A percentile compares a stretch with the other conserved stretches of the same genome.
phyloP scores from a whole-genome alignment of 2,113 vertebrate genomes.

The Nematolebias whitei region DNA sequence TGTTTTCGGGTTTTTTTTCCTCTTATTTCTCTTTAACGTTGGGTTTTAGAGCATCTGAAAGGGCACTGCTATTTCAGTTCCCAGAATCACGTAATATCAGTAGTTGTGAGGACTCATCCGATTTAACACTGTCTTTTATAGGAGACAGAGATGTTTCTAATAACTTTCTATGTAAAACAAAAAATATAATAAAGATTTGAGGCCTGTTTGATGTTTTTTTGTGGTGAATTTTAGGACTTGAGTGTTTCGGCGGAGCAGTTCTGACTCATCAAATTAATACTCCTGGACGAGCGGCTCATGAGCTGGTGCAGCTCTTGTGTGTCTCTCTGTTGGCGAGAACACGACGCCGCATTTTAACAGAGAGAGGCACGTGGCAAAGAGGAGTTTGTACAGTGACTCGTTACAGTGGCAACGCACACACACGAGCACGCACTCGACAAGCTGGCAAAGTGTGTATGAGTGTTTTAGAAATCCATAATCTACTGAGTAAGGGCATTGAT shows the following conservation, averaged over 20 bases:
- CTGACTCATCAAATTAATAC: constrained; percentile 48
- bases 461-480: constrained; percentile 71
- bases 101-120: constrained; percentile 41
- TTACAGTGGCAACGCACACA: constrained; percentile 44
- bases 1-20: constrained; percentile 55
- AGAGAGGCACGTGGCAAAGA: constrained; percentile 40
- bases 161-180: constrained; percentile 46
- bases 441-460: constrained; percentile 56
- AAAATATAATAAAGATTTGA: constrained; percentile 29
- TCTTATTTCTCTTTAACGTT: constrained; percentile 55
- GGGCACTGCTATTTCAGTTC: constrained; percentile 37
- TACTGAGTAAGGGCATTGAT: constrained; percentile 66
- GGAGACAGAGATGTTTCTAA: constrained; percentile 39
- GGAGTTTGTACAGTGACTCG: constrained; percentile 56
- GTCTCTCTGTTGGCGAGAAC: constrained; percentile 42
- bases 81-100: constrained; percentile 54
- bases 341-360: constrained; percentile 32
- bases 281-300: constrained; percentile 38
- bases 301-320: constrained; percentile 23
- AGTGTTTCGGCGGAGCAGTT: constrained; percentile 44
- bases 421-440: constrained; percentile 35
- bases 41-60: constrained; percentile 42
- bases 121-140: constrained; percentile 32
- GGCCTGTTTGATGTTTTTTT: constrained; percentile 39
- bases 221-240: constrained; percentile 41